Conservation (phyloP, 53 echinoderm and acorn worm genomes). For the Crossaster papposus region DNA sequence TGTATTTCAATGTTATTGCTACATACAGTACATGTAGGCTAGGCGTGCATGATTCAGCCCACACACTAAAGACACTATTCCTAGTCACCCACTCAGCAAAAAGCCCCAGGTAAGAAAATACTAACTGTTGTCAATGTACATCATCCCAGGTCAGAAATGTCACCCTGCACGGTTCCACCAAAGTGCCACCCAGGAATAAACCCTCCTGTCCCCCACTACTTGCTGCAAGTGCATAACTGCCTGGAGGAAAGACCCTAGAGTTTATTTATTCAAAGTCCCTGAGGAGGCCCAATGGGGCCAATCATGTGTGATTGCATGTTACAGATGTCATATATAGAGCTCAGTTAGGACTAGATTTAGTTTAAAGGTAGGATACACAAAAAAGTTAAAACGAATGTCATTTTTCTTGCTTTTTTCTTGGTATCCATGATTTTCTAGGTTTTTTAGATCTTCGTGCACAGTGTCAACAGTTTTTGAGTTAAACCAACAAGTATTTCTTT, state of each 20-base stretch:
- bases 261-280: neutral
- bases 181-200: neutral
- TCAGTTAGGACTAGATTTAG: neutral
- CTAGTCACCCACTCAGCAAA: neutral
- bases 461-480: no score
- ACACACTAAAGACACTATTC: neutral
- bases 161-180: neutral
- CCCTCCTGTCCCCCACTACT: neutral
- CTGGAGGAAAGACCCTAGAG: neutral
- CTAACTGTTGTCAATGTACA: slow-evolving; percentile 1
- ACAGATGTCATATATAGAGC: neutral
- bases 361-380: neutral
- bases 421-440: no score
- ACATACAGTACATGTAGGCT: neutral
- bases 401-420: no score
- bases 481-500: no score
- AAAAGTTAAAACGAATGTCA: no score
- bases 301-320: neutral
- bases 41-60: no score
- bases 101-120: slow-evolving; percentile 13
- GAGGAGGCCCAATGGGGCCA: neutral
- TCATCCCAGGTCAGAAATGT: neutral
- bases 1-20: neutral
- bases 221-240: neutral
- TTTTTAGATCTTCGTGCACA: no score